Conservation (phyloP, 2,113 vertebrate genomes). For the Aix galericulata region DNA sequence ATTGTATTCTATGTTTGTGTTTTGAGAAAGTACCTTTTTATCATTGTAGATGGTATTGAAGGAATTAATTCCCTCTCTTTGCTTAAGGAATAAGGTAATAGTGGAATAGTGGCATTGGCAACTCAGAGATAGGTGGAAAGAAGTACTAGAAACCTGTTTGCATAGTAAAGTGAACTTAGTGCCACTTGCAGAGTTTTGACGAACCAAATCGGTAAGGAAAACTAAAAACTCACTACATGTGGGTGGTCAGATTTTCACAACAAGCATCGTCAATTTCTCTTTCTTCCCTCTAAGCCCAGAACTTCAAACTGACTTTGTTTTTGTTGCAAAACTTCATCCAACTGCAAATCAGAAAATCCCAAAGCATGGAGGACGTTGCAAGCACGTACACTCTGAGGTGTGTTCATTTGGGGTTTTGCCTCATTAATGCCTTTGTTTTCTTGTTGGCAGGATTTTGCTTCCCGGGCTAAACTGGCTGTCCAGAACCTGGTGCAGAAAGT, state of each 20-base stretch:
- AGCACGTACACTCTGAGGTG: rapidly evolving
- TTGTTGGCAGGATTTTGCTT: constrained; percentile 87
- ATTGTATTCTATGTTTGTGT: not conserved
- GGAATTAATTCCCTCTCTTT: not conserved
- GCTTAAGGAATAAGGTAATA: not conserved
- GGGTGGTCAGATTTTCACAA: not conserved
- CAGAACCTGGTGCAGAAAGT: constrained; percentile 98
- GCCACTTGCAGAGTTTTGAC: not conserved
- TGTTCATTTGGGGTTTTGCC: rapidly evolving
- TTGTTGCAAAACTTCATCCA: not conserved
- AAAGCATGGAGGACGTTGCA: not conserved
- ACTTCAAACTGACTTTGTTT: not conserved
- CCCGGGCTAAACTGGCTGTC: constrained; percentile 91
- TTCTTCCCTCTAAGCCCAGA: not conserved
- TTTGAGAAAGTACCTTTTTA: not conserved
- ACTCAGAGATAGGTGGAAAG: not conserved
- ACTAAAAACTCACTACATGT: not conserved
- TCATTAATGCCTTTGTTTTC: not conserved
- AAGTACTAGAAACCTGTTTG: not conserved
- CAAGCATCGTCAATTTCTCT: not conserved
- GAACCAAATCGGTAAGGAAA: not conserved
- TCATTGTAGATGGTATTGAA: not conserved
- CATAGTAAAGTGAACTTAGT: not conserved
- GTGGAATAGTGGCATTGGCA: not conserved
- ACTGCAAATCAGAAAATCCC: not conserved